These are phyloP conservation scores for Dendronephthya gigantea DNA, from an alignment of 64 coral and sea anemone genomes.

Conservation along the genomic window DNA sequence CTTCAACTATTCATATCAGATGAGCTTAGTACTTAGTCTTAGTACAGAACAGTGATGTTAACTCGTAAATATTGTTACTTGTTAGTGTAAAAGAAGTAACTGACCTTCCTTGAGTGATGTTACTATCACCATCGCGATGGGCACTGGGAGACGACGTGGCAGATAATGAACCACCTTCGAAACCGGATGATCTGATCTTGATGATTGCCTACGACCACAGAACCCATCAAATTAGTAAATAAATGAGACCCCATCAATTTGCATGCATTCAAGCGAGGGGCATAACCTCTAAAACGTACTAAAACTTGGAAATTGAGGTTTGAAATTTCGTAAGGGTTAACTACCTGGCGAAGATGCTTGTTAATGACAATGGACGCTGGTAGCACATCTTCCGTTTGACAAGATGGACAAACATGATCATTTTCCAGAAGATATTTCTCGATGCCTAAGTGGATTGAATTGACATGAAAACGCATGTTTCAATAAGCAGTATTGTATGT, in stretches of 20 bases:
- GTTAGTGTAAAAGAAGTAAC: no score
- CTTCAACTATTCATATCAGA: no score
- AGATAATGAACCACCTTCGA: background rate
- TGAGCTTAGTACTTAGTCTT: no score
- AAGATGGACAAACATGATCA: constrained; percentile 63
- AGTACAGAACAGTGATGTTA: no score
- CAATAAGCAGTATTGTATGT: background rate
- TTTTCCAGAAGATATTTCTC: constrained; percentile 57
- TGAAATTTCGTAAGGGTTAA: background rate
- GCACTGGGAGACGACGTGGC: background rate
- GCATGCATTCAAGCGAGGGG: no score
- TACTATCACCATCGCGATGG: background rate
- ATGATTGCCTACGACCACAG: background rate
- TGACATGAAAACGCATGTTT: background rate
- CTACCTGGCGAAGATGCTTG: constrained; percentile 58
- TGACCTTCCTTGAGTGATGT: background rate
- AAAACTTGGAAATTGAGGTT: background rate
- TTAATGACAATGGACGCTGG: constrained; percentile 63
- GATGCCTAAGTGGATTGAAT: constrained; percentile 41
- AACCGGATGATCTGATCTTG: background rate
- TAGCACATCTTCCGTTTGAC: constrained; percentile 51
- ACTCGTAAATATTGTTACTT: no score
- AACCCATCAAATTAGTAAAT: background rate
- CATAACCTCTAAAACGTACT: no score
- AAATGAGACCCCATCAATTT: no score